Evolutionary conservation across 2,113 vertebrate genomes (phyloP).

Genomic region (Nothoprocta pentlandii): DNA sequence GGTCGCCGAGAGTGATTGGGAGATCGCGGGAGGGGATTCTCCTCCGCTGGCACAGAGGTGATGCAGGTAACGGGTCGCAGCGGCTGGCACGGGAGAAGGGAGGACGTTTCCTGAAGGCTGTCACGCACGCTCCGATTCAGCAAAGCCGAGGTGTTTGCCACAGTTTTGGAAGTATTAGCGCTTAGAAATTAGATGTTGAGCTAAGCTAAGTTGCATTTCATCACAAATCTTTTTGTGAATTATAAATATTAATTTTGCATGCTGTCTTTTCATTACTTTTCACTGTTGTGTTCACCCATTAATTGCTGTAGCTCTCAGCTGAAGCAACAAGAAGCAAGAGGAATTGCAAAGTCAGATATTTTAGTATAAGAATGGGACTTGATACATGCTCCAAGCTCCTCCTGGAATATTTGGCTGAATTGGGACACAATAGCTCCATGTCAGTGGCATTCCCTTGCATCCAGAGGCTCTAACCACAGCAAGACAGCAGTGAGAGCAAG

Average conservation of each 20-base stretch:
- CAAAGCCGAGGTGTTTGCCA: not conserved
- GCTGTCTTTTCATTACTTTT: not conserved
- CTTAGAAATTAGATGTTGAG: not conserved
- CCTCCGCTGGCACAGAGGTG: too few species aligned
- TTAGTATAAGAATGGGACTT: not conserved
- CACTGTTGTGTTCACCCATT: not conserved
- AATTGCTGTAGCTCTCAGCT: not conserved
- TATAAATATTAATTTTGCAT: not conserved
- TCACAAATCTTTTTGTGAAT: not conserved
- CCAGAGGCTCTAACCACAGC: not conserved
- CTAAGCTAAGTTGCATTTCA: not conserved
- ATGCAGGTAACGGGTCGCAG: not conserved
- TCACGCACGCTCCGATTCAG: not conserved
- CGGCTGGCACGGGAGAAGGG: rapidly evolving
- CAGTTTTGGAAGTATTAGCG: not conserved
- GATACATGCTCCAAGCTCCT: not conserved
- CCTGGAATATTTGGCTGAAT: not conserved
- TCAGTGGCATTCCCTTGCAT: not conserved
- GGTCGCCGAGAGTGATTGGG: too few species aligned
- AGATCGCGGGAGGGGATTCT: too few species aligned
- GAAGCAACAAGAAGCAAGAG: not conserved
- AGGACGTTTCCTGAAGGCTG: not conserved
- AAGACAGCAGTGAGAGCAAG: not conserved
- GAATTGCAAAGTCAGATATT: not conserved
- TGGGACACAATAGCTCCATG: not conserved